Evolutionary conservation across 1,140 invertebrate genomes (phyloP).

Genomic region (Chironomus tepperi): DNA sequence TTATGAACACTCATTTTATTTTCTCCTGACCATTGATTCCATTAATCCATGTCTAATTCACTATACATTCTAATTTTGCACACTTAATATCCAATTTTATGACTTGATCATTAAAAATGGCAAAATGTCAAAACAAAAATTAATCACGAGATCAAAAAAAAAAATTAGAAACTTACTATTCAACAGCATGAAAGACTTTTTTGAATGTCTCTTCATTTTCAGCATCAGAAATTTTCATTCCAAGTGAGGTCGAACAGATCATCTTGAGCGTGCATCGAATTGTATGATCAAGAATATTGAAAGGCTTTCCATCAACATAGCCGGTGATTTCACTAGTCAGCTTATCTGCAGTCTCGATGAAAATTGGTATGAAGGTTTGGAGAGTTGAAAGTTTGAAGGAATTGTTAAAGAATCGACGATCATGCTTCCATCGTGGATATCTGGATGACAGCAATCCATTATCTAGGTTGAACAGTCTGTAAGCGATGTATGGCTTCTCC

Average conservation of each 20-base stretch:
- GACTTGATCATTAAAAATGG: neutral
- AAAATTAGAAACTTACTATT: conserved; percentile 1
- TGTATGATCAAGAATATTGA: conserved; percentile 5
- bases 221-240: conserved; percentile 3
- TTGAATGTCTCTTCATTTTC: conserved; percentile 16
- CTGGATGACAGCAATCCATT: neutral
- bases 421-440: conserved; percentile 4
- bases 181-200: conserved; percentile 17
- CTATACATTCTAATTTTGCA: neutral
- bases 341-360: conserved; percentile 15
- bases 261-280: conserved; percentile 7
- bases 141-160: neutral
- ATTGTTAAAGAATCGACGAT: conserved; percentile 19
- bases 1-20: too few species aligned
- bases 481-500: conserved; percentile 8
- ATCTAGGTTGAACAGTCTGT: neutral
- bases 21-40: too few species aligned
- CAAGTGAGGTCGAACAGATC: conserved; percentile 18
- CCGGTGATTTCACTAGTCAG: neutral
- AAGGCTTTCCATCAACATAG: neutral
- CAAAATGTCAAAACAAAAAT: neutral
- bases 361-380: neutral
- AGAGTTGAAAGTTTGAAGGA: conserved; percentile 16
- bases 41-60: too few species aligned
- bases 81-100: too few species aligned